A percentile compares a stretch with the other conserved stretches of the same genome.
phyloP scores from a whole-genome alignment of 2,797 vertebrate species.

The Oryzias dopingdopingensis region DNA sequence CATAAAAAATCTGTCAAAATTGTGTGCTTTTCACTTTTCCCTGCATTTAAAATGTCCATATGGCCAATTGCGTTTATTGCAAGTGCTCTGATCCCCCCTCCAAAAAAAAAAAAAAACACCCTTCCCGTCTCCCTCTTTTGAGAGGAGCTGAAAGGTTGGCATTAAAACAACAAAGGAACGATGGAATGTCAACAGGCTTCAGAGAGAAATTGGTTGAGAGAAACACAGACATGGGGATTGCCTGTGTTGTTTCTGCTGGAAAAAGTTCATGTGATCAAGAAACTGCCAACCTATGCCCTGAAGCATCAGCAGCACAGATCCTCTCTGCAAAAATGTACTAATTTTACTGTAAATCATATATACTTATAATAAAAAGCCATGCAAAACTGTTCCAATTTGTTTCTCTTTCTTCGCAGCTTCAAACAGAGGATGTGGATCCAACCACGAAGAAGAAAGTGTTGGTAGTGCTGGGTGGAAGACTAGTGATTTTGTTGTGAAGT shows the following conservation, averaged over 20 bases:
- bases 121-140: slow-evolving; percentile 67
- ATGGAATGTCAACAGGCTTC: slow-evolving; percentile 80
- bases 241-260: slow-evolving; percentile 40
- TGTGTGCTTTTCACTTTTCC: slow-evolving; percentile 13
- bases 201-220: slow-evolving; percentile 65
- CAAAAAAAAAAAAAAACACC: slow-evolving; percentile 28
- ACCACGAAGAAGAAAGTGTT: slow-evolving; percentile 36
- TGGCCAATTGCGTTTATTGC: slow-evolving; percentile 47
- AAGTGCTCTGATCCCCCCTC: slow-evolving; percentile 56
- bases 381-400: slow-evolving; percentile 8
- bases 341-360: too few relatives aligned
- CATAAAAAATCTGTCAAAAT: too few relatives aligned
- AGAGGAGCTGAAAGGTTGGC: slow-evolving; percentile 78
- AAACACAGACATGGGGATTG: slow-evolving; percentile 48
- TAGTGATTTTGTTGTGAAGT: slow-evolving; percentile 81
- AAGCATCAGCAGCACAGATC: slow-evolving; percentile 32
- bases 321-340: too few relatives aligned
- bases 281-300: slow-evolving; percentile 1
- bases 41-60: slow-evolving; percentile 34
- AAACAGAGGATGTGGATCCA: slow-evolving; percentile 25
- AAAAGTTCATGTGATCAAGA: slow-evolving; percentile 56
- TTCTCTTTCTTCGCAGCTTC: slow-evolving; percentile 41
- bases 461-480: slow-evolving; percentile 76
- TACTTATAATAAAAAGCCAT: background rate
- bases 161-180: slow-evolving; percentile 79